Base-by-base conservation (phyloP, 2,797 vertebrate species). In the Chelmon rostratus region DNA sequence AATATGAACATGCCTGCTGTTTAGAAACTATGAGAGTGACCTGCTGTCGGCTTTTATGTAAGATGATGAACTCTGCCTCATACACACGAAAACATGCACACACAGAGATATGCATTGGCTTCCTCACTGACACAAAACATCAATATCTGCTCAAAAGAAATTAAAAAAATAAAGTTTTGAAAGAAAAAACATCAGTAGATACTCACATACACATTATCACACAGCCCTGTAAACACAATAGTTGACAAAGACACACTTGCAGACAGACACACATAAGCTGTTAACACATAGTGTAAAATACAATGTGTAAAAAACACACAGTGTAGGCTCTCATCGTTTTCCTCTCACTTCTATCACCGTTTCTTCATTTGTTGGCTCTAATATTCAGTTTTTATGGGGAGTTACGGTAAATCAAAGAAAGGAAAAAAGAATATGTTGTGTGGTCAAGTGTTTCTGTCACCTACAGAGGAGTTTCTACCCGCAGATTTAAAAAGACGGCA, bases 11-110 rank as follows among this genome's bases (percentile, higher is more conserved):
- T 2, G 4, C 58, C 64, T 64, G 54, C 78, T 77, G 58, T 75
- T 85, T 33, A n/a, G 49, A 70, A 76, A 66, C 75, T 81, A 21
- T 19, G 5, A 78, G 74, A 62, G 35, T 25, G 8, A 53, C 78
- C 40, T 74, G 62, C 63, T 81, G 70, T 33, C 78, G 69, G 56
- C 73, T 85, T 86, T 88, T 31, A 73, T 79, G 58, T 28, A 52
- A 44, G 40, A 38, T 61, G 62, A 85, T 79, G 65, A 65, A 64
- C 33, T 52, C 18, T 35, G 46, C 25, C 28, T 59, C 64, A 25
- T 11, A 56, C 18, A 64, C 38, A 53, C 25, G 19, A 44, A 63
- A 21, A 65, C 31, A 1, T 33, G 52, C 25, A 64, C 40, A 15
- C 12, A 59, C 21, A 64, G 37, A 66, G 3, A 37, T 2, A 50